A percentile compares a stretch with the other conserved stretches of the same genome.
Evolutionary conservation across 2,888 invertebrate species (phyloP).

Genomic region (Macroteleia sp.): DNA sequence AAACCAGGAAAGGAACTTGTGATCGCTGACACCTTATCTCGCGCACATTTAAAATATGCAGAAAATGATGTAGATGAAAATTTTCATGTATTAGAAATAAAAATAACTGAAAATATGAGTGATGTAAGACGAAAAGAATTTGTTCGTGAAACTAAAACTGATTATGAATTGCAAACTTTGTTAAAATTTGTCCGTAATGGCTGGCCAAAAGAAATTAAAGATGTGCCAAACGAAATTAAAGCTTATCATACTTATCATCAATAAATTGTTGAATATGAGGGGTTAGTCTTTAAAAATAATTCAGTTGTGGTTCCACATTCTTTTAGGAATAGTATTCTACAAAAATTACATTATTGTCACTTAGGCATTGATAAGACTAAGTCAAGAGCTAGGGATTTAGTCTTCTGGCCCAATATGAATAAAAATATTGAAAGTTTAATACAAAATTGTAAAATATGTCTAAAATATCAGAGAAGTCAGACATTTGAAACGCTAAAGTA

Average conservation of each 20-base stretch:
- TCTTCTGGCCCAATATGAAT: slow-evolving; percentile 47
- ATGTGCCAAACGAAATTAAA: slow-evolving; percentile 48
- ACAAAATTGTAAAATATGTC: slow-evolving; percentile 34
- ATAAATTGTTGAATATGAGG: background rate
- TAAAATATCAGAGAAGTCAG: slow-evolving; percentile 29
- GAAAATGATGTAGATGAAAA: slow-evolving; percentile 44
- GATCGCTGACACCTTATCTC: slow-evolving; percentile 49
- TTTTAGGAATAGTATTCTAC: slow-evolving; percentile 35
- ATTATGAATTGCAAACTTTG: slow-evolving; percentile 47
- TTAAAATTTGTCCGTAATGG: slow-evolving; percentile 23
- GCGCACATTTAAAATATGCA: background rate
- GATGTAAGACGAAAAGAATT: slow-evolving; percentile 30
- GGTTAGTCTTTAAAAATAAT: slow-evolving; percentile 44
- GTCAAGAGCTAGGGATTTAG: slow-evolving; percentile 30
- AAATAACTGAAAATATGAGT: slow-evolving; percentile 36
- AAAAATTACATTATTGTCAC: slow-evolving; percentile 59
- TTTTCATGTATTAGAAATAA: slow-evolving; percentile 39
- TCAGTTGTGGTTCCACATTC: slow-evolving; percentile 44
- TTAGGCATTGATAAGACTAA: slow-evolving; percentile 50
- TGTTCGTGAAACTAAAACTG: slow-evolving; percentile 47
- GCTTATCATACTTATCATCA: slow-evolving; percentile 10
- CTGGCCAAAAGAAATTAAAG: slow-evolving; percentile 56
- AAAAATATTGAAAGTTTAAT: background rate
- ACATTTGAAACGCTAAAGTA: slow-evolving; percentile 11
- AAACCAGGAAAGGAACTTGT: slow-evolving; percentile 64